Percentiles rank a stretch among this genome's conserved stretches.
These are phyloP conservation scores for Myrmecobius fasciatus DNA, from an alignment of 2,113 vertebrate genomes.

Conservation along the genomic window DNA sequence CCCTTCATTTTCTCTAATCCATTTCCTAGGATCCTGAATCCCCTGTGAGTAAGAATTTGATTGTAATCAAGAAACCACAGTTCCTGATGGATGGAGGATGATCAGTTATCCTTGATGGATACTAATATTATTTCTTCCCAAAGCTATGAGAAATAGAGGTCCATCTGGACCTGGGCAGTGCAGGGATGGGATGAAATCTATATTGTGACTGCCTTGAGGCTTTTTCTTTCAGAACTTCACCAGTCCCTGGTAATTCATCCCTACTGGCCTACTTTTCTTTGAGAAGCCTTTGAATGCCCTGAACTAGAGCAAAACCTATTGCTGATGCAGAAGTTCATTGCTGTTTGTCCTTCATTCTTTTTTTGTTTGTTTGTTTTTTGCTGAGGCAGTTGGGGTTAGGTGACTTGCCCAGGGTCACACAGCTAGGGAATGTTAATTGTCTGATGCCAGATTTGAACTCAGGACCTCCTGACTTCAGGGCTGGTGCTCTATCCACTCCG, in stretches of 20 bases:
- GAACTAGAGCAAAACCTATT: not conserved
- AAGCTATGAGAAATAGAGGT: not conserved
- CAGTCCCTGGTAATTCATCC: not conserved
- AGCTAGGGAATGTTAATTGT: too few species aligned
- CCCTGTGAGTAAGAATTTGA: not conserved
- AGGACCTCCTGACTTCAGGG: too few species aligned
- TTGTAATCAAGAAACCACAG: not conserved
- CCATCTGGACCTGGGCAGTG: not conserved
- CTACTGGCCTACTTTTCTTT: not conserved
- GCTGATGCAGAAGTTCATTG: not conserved
- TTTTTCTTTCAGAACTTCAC: not conserved
- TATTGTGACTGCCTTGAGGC: not conserved
- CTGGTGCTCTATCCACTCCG: too few species aligned
- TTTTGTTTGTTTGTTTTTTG: too few species aligned
- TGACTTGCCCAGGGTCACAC: too few species aligned
- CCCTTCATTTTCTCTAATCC: not conserved
- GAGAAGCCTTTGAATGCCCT: not conserved
- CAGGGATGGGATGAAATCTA: not conserved
- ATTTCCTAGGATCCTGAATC: not conserved
- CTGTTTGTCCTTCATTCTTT: too few species aligned
- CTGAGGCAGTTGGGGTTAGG: too few species aligned
- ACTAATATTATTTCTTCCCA: not conserved
- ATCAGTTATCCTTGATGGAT: not conserved
- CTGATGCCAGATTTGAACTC: too few species aligned
- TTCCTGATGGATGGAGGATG: not conserved